Conservation (phyloP, 2,113 vertebrate genomes). For the Panthera uncia region DNA sequence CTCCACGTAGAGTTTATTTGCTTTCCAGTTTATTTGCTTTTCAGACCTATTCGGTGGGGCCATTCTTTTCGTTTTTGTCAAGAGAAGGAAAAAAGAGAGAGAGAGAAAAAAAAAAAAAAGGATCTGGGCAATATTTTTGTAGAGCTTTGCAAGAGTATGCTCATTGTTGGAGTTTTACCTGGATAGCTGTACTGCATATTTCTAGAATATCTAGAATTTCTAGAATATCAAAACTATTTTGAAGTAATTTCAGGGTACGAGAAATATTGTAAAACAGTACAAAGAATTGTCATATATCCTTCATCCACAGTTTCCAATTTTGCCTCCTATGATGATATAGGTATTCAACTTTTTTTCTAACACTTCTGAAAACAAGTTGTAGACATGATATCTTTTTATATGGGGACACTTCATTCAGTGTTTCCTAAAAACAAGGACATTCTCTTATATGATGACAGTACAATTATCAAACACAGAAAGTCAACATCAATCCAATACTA, state of each 20-base stretch:
- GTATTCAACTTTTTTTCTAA: neutral
- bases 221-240: neutral
- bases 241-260: neutral
- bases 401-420: neutral
- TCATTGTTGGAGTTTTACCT: neutral
- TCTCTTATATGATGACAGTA: neutral
- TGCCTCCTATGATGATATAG: neutral
- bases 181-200: neutral
- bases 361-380: neutral
- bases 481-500: neutral
- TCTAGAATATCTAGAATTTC: neutral
- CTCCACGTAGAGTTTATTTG: neutral
- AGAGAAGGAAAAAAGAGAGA: neutral
- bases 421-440: neutral
- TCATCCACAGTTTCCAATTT: neutral
- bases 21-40: neutral
- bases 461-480: neutral
- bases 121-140: neutral
- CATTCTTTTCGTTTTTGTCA: neutral
- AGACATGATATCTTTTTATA: neutral
- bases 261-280: neutral
- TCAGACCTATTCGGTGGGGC: neutral
- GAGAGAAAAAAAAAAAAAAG: neutral
- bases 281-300: neutral
- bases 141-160: neutral